Conservation (phyloP, 2,888 invertebrate species). For the Itoplectis maculator region DNA sequence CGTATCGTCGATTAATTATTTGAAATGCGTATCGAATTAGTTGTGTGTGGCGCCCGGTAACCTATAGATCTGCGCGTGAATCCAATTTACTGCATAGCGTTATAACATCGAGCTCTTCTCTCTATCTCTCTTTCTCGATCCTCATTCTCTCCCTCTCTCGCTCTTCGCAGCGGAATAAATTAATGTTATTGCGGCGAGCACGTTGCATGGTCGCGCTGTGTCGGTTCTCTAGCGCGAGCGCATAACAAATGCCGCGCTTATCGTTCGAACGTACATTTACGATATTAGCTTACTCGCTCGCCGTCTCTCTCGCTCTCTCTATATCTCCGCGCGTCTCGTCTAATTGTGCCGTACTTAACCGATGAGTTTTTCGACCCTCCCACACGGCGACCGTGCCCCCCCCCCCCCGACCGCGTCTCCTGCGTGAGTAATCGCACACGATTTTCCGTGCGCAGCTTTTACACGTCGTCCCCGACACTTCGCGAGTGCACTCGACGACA, state of each 20-base stretch:
- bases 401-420: slow-evolving; percentile 31
- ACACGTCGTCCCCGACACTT: too few species aligned
- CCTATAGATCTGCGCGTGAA: slow-evolving; percentile 79
- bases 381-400: slow-evolving; percentile 19
- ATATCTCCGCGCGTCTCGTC: slow-evolving; percentile 43
- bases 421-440: slow-evolving; percentile 9
- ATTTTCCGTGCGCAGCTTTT: too few species aligned
- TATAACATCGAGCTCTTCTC: slow-evolving; percentile 47
- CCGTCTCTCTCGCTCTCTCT: slow-evolving; percentile 28
- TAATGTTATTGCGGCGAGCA: slow-evolving; percentile 76
- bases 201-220: slow-evolving; percentile 67
- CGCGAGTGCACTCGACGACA: background rate
- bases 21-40: slow-evolving; percentile 81
- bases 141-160: slow-evolving; percentile 32
- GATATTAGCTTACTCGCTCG: slow-evolving; percentile 68
- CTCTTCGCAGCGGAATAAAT: slow-evolving; percentile 79
- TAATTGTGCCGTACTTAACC: slow-evolving; percentile 66
- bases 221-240: slow-evolving; percentile 74
- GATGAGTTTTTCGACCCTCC: slow-evolving; percentile 65
- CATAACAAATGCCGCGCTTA: slow-evolving; percentile 80
- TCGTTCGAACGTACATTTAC: slow-evolving; percentile 77
- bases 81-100: slow-evolving; percentile 78
- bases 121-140: slow-evolving; percentile 54
- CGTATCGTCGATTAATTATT: slow-evolving; percentile 81
- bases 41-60: slow-evolving; percentile 75